Percentiles rank a stretch among this genome's conserved stretches.
Evolutionary conservation across 2,113 vertebrate genomes (phyloP).

Genomic region (Oxyura jamaicensis): DNA sequence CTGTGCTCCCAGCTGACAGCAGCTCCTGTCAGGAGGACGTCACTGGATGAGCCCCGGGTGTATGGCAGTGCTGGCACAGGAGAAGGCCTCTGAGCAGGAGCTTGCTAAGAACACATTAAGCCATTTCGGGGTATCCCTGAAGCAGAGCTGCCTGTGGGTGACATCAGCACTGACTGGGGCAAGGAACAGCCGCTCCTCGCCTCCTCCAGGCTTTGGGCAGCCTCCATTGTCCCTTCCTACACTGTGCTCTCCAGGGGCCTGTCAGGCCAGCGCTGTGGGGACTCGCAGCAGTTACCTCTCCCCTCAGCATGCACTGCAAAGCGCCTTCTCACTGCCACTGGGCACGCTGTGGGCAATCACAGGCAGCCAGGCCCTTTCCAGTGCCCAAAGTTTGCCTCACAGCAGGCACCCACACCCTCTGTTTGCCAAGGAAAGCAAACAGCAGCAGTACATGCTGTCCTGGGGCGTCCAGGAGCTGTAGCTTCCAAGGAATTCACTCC

Average conservation of each 20-base stretch:
- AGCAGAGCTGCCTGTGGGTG: background rate
- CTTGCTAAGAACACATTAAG: background rate
- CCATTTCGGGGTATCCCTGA: background rate
- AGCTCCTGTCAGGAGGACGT: background rate
- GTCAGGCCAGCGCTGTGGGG: background rate
- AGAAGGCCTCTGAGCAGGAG: background rate
- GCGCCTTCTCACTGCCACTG: background rate
- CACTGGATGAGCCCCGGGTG: background rate
- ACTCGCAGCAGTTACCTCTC: background rate
- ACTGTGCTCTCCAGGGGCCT: background rate
- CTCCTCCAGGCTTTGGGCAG: background rate
- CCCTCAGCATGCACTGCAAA: background rate
- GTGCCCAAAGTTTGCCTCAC: background rate
- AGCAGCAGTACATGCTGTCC: conserved; percentile 60
- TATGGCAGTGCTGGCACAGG: background rate
- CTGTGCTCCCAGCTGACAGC: background rate
- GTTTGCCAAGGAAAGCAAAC: conserved; percentile 61
- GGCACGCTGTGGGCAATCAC: background rate
- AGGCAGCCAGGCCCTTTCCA: background rate
- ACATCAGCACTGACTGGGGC: background rate
- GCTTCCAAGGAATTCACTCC: background rate
- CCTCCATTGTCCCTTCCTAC: background rate
- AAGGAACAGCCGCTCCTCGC: background rate
- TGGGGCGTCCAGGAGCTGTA: conserved; percentile 7
- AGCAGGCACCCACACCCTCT: background rate